Base-by-base conservation (phyloP, 92 coral and sea anemone species). In the Palythoa heliodiscus region DNA sequence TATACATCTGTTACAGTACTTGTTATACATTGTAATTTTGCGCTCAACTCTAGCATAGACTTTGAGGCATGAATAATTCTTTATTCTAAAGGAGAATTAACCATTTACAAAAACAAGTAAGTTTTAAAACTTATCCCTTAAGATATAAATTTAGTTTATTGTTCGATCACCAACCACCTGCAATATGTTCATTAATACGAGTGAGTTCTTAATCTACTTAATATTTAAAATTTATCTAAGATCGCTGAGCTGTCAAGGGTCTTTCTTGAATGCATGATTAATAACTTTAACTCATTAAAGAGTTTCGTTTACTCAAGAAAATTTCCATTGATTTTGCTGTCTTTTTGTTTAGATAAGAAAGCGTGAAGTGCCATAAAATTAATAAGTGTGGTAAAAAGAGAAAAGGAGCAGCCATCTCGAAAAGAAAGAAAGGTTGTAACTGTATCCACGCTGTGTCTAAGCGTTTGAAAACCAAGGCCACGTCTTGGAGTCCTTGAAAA, bases 211-310 rank as follows among this genome's bases (percentile, higher is more conserved):
- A 25, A 71, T 39, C 37, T 39, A 8, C 20, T 29, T 22, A 47
- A 37, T 35, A n/a, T 20, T 5, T 43, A 37, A 37, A 37, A 71
- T 38, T 38, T 38, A 23, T 15, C 14, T 7, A 71, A 71, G 76
- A 17, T 16, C 54, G 50, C 19, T 12, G 15, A 38, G 16, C 76
- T 19, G 76, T 71, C 70, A 77, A 35, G 69, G 6, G 29, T 53
- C 16, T 77, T 77, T 25, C 82, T 19, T 77, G 82, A 77, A 77
- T 77, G 70, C 82, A 66, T 23, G 82, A 77, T 53, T 77, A 77
- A 77, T 77, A 60, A 77, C 40, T 77, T 77, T 3, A 53, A 43
- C 9, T 43, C 50, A 8, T 43, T 43, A 3, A 8, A 57, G 82
- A 77, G 82, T 57, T 77, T 77, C 82, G 38, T 77, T 77, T 77